These are phyloP conservation scores for Leptodactylus fallax DNA, from an alignment of 2,797 vertebrate genomes.

Conservation along the genomic window DNA sequence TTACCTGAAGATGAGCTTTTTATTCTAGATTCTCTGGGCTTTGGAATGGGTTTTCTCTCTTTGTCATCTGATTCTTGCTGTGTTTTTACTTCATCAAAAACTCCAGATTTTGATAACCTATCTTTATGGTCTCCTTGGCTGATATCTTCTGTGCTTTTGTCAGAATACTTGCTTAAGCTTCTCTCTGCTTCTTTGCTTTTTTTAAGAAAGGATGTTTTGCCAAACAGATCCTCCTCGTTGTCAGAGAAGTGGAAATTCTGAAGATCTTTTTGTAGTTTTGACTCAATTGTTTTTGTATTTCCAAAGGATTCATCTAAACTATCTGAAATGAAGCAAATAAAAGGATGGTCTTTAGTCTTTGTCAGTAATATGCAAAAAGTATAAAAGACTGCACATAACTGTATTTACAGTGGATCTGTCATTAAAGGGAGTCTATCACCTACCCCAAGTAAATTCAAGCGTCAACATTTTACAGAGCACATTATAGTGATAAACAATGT, in stretches of 20 bases:
- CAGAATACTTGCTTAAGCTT: background rate
- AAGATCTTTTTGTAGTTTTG: constrained; percentile 66
- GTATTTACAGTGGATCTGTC: too few relatives aligned
- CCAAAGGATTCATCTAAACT: constrained; percentile 72
- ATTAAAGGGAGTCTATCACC: too few relatives aligned
- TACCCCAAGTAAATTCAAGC: too few relatives aligned
- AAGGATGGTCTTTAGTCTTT: too few relatives aligned
- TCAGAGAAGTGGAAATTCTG: constrained; percentile 80
- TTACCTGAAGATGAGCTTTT: constrained; percentile 55
- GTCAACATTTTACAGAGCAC: too few relatives aligned
- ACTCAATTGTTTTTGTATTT: constrained; percentile 65
- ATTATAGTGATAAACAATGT: too few relatives aligned
- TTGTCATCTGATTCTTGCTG: constrained; percentile 50
- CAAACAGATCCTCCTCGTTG: constrained; percentile 74
- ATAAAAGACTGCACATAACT: too few relatives aligned
- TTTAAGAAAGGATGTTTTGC: constrained; percentile 82
- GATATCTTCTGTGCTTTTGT: background rate
- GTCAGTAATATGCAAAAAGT: too few relatives aligned
- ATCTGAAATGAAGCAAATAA: constrained; percentile 69
- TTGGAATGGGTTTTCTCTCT: constrained; percentile 69
- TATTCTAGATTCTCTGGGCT: constrained; percentile 66
- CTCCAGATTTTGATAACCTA: background rate
- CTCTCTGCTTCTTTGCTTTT: constrained; percentile 65
- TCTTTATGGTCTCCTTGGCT: constrained; percentile 31
- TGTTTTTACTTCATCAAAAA: constrained; percentile 42